Evolutionary conservation across 2,113 vertebrate species (phyloP), one percentile per base, ranked within the genome.

Genomic region (Pristiophorus japonicus): DNA sequence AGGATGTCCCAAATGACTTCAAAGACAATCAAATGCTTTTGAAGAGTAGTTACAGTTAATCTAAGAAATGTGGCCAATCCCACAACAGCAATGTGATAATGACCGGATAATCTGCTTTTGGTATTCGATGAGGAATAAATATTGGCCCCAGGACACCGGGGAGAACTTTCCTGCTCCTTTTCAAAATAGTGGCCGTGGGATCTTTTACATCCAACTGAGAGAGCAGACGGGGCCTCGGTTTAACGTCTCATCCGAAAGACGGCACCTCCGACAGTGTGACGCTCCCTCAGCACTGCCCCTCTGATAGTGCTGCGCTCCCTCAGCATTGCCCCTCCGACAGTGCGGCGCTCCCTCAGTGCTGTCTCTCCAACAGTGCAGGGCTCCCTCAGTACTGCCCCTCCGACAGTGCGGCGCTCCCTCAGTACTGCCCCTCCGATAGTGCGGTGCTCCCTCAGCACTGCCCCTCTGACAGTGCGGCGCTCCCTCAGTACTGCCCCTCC

Each of bases 111-210:
- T 22, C 66, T 70, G 66, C 27, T 70, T 30, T 70, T 1, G 20
- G 22, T 70, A 24, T 70, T 70, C 4, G 7, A 27, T 2, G 27
- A 30, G 24, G 22, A 24, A 3, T 27, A 27, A 70, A 70, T 27
- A 70, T 34, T 73, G 70, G 70, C 70, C 70, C 70, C 70, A 73
- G 70, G 27, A 73, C 5, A 7, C 6, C 70, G 5, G 30, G 27
- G 27, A 73, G 24, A 73, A 11, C 70, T 73, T 1, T 12, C n/a
- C 75, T 78, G 6, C 4, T 38, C 73, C 16, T 91, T 96, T 96
- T 96, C 98, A 97, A 96, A 97, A 97, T 47, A 97, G 97, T 11
- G 5, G 8, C 66, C 24, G 22, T 16, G 75, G 0, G 75, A 18
- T 14, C 10, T 38, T 38, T 78, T 18, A 73, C 70, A 34, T 10